Evolutionary conservation across 2,888 invertebrate genomes (phyloP), one percentile per base, ranked within the genome.

Genomic region (Eurytoma adleriae): DNA sequence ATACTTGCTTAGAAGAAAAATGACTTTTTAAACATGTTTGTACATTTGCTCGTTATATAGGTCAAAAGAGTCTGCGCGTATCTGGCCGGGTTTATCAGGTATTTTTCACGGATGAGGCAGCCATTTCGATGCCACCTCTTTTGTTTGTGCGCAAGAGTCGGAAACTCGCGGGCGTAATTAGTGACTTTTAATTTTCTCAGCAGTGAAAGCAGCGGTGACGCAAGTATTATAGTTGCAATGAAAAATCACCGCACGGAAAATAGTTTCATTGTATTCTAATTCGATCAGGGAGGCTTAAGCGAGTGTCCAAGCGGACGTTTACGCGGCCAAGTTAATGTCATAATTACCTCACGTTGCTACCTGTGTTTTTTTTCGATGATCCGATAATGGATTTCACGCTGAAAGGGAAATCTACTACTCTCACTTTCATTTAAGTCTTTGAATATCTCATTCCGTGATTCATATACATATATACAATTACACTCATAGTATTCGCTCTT

Each of bases 231-330:
- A 24, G 12, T 5, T 57, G 40, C 20, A 64, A 77, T 24, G 68
- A 56, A 69, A 74, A 74, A 57, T 57, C 74, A 74, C 27, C n/a
- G 64, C 48, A 57, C 70, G 74, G 74, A 78, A 72, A 78, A 78
- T 78, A 59, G 74, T 70, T 48, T 57, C 69, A 79, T 79, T 79
- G 79, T 79, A 79, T 74, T 79, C 79, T 70, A 79, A 79, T 68
- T 74, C 24, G n/a, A 50, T 18, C 57, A 16, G 61, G 56, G 50
- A 74, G 74, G 79, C 69, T 68, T 79, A 74, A 64, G 70, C 69
- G 62, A 73, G 73, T 69, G 74, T 48, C 48, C 56, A 68, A 66
- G 67, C 20, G 18, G n/a, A 59, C 72, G 18, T n/a, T 16, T 7
- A 13, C 16, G 3, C 30, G 57, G 50, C 10, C 52, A 67, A 75